These are phyloP conservation scores for Electrona antarctica DNA, from an alignment of 2,113 vertebrate species.

Conservation along the genomic window DNA sequence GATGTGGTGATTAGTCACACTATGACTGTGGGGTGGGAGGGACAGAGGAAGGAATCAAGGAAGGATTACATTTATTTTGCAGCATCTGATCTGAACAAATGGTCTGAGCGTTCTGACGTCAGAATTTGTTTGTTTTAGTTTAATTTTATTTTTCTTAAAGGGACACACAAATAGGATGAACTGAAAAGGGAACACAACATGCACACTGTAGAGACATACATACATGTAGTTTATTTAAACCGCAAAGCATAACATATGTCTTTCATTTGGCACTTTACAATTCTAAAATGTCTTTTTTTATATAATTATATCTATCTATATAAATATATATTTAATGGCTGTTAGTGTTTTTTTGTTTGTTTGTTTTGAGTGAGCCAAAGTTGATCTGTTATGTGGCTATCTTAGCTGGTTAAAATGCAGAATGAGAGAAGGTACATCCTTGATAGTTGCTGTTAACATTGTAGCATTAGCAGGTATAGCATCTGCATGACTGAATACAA, in stretches of 20 bases:
- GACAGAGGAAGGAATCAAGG: constrained; percentile 22
- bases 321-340: constrained; percentile 40
- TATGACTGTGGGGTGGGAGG: constrained; percentile 17
- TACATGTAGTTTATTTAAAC: constrained; percentile 35
- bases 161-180: constrained; percentile 34
- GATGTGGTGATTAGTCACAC: constrained; percentile 59
- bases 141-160: constrained; percentile 4
- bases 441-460: constrained; percentile 67
- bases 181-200: constrained; percentile 53
- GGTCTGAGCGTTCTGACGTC: constrained; percentile 33
- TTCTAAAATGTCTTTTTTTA: constrained; percentile 52
- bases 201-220: constrained; percentile 46
- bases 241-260: constrained; percentile 14
- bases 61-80: constrained; percentile 55
- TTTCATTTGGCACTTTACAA: constrained; percentile 68
- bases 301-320: constrained; percentile 39
- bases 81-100: constrained; percentile 50
- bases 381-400: constrained; percentile 34
- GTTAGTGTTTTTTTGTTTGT: constrained; percentile 41
- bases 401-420: constrained; percentile 48
- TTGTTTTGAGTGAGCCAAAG: constrained; percentile 70
- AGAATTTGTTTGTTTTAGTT: constrained; percentile 1
- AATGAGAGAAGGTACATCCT: constrained; percentile 46
- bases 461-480: constrained; percentile 78
- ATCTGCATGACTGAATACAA: constrained; percentile 69